These are phyloP conservation scores for Psylliodes chrysocephalus DNA, from an alignment of 2,888 invertebrate species.

Conservation along the genomic window DNA sequence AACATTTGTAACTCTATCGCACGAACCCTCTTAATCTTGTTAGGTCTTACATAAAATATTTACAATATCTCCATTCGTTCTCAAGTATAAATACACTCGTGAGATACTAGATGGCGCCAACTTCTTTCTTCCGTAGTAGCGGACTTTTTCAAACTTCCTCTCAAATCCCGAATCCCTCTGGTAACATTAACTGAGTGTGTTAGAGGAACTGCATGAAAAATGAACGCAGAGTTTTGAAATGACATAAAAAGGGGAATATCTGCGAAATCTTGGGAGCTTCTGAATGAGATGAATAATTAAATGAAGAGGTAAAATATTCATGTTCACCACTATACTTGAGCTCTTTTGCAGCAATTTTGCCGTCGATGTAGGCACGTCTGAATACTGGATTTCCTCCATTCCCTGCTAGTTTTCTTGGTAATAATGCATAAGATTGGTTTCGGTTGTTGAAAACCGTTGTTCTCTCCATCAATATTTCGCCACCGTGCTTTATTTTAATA, in stretches of 20 bases:
- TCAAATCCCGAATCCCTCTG: constrained; percentile 16
- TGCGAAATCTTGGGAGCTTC: constrained; percentile 24
- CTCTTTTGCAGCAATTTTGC: constrained; percentile 3
- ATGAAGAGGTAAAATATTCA: constrained; percentile 45
- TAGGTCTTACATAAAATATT: constrained; percentile 1
- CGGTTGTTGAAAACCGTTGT: not conserved
- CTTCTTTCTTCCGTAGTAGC: not conserved
- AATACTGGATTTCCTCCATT: constrained; percentile 3
- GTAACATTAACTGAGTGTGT: constrained; percentile 14
- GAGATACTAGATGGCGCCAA: constrained; percentile 2
- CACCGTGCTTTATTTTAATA: not conserved
- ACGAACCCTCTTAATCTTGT: not conserved
- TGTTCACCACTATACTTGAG: constrained; percentile 20
- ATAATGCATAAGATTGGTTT: constrained; percentile 8
- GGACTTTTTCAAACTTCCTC: constrained; percentile 10
- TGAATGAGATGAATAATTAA: constrained; percentile 47
- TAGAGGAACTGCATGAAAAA: constrained; percentile 22
- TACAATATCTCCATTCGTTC: not conserved
- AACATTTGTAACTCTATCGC: no score
- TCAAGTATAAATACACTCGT: constrained; percentile 2
- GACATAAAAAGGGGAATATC: constrained; percentile 38
- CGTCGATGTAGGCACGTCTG: not conserved
- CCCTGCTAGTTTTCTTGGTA: not conserved
- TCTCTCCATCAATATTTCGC: not conserved
- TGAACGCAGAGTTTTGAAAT: constrained; percentile 24